Evolutionary conservation across 2,888 invertebrate species (phyloP).

Genomic region (Teleiodes luculella): DNA sequence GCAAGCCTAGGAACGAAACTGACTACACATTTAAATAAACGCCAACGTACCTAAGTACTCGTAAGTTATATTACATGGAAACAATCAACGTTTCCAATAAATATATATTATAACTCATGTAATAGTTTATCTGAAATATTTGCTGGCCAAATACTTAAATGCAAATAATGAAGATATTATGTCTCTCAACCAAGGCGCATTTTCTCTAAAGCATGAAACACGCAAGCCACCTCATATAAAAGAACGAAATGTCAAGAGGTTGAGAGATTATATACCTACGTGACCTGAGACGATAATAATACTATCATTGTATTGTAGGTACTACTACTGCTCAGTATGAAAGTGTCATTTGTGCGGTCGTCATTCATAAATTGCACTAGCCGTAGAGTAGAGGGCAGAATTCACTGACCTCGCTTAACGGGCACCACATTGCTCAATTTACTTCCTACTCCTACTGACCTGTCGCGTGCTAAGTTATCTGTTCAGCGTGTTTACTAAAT

Average conservation of each 20-base stretch:
- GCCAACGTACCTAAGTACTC: too few relatives aligned
- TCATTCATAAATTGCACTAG: slow-evolving; percentile 38
- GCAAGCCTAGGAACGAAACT: too few relatives aligned
- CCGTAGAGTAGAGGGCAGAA: slow-evolving; percentile 46
- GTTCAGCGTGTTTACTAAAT: too few relatives aligned
- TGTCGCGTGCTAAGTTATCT: slow-evolving; percentile 7
- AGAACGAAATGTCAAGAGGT: not conserved
- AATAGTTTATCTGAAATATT: too few relatives aligned
- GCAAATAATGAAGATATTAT: not conserved
- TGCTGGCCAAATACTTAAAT: not conserved
- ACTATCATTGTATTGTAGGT: too few relatives aligned
- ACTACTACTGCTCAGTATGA: too few relatives aligned
- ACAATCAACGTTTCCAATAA: too few relatives aligned
- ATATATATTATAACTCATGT: too few relatives aligned
- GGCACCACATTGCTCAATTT: slow-evolving; percentile 46
- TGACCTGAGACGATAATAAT: slow-evolving; percentile 1
- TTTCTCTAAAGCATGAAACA: not conserved
- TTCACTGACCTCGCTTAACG: slow-evolving; percentile 63
- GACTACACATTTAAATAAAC: too few relatives aligned
- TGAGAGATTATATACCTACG: not conserved
- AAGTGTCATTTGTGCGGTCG: slow-evolving; percentile 4
- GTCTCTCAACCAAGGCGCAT: not conserved
- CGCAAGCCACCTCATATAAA: not conserved
- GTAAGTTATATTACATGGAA: too few relatives aligned
- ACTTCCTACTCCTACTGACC: slow-evolving; percentile 43